These are phyloP conservation scores for Gymnocheta viridis DNA, from an alignment of 2,888 invertebrate genomes.

Conservation along the genomic window DNA sequence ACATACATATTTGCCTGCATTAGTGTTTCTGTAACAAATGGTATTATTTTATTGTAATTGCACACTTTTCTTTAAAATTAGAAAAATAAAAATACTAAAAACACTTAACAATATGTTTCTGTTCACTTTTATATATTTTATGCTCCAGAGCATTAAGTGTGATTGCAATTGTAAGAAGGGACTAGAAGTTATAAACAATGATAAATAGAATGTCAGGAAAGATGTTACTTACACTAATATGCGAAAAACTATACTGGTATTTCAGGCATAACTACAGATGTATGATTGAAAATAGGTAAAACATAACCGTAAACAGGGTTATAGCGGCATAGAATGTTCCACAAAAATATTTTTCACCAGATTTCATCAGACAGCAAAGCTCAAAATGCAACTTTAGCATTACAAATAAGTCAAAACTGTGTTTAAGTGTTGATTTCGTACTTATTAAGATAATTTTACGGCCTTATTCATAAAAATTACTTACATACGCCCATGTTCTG, in stretches of 20 bases:
- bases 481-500: too few species aligned
- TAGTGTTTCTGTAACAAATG: constrained; percentile 15
- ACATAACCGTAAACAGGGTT: too few species aligned
- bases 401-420: too few species aligned
- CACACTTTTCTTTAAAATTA: constrained; percentile 1
- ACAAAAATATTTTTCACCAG: too few species aligned
- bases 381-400: too few species aligned
- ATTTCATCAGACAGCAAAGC: too few species aligned
- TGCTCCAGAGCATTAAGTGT: constrained; percentile 18
- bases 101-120: constrained; percentile 33
- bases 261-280: too few species aligned
- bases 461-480: too few species aligned
- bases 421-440: too few species aligned
- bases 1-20: background rate
- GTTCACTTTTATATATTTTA: constrained; percentile 11
- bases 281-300: too few species aligned
- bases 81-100: background rate
- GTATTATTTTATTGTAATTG: constrained; percentile 13
- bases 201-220: background rate
- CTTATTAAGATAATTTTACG: too few species aligned
- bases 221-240: background rate
- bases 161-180: constrained; percentile 1
- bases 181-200: background rate
- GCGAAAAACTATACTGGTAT: background rate
- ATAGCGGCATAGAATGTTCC: too few species aligned